These are phyloP conservation scores for Tenthredo amoena DNA, from an alignment of 2,888 invertebrate species.

Conservation along the genomic window DNA sequence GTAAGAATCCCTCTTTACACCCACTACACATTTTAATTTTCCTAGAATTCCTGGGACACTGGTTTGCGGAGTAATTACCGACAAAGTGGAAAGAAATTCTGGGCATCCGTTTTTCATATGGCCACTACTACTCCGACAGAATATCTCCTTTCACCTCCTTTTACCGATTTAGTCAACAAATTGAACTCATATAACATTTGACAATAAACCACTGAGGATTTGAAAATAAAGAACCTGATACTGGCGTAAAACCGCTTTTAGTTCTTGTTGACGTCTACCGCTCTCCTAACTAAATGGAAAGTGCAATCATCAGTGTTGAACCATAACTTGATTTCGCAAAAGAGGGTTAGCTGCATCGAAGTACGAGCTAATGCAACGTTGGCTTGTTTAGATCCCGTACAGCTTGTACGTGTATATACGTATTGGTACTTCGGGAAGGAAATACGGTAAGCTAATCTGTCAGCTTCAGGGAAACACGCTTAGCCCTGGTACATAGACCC, in stretches of 20 bases:
- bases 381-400: not conserved
- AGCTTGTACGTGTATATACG: constrained; percentile 1
- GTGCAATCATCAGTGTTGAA: constrained; percentile 36
- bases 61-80: constrained; percentile 28
- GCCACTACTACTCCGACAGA: not conserved
- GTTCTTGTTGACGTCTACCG: not conserved
- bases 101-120: not conserved
- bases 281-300: constrained; percentile 3
- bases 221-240: not conserved
- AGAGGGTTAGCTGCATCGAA: constrained; percentile 32
- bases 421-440: constrained; percentile 31
- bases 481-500: constrained; percentile 38
- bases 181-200: not conserved
- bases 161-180: not conserved
- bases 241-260: not conserved
- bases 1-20: constrained; percentile 39
- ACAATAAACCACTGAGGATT: not conserved
- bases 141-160: not conserved
- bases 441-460: constrained; percentile 52
- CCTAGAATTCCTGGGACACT: constrained; percentile 42
- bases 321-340: constrained; percentile 30
- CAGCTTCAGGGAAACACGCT: constrained; percentile 53
- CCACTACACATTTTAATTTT: constrained; percentile 47
- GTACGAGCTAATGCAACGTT: constrained; percentile 5
- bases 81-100: constrained; percentile 29